A percentile compares a stretch with the other conserved stretches of the same genome.
Evolutionary conservation across 2,888 invertebrate species (phyloP).

Genomic region (Stramonita haemastoma): DNA sequence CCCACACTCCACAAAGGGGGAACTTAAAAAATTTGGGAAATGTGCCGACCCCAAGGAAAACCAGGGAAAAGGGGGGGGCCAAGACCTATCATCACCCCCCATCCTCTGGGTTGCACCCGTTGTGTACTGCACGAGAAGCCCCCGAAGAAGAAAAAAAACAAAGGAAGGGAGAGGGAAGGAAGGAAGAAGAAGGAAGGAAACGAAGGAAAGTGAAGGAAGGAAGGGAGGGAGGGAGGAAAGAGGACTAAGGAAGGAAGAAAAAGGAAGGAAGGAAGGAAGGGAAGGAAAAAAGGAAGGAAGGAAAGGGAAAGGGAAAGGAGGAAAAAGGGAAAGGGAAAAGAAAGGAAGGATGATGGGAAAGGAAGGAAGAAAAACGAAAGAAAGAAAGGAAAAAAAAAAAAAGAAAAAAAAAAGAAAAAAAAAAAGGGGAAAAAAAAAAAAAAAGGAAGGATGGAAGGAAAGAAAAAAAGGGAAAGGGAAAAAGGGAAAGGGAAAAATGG

Average conservation of each 20-base stretch:
- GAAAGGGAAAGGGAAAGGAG: background rate
- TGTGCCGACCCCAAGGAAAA: too few relatives aligned
- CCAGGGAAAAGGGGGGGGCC: too few relatives aligned
- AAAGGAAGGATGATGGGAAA: background rate
- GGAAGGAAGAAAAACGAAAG: background rate
- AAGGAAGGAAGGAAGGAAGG: background rate
- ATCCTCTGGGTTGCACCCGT: too few relatives aligned
- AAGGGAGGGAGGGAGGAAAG: background rate
- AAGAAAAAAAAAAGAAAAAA: background rate
- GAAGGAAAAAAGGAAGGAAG: background rate
- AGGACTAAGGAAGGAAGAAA: background rate
- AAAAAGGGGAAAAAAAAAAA: background rate
- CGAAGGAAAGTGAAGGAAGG: background rate
- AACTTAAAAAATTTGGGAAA: too few relatives aligned
- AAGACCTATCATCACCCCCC: too few relatives aligned
- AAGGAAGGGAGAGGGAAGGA: conserved; percentile 23
- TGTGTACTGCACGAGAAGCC: too few relatives aligned
- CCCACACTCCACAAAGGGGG: too few relatives aligned
- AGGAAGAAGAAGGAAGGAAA: background rate
- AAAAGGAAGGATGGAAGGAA: background rate
- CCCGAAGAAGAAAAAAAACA: background rate
- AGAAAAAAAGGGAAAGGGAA: background rate
- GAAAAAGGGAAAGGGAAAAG: background rate
- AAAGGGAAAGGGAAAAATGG: background rate
- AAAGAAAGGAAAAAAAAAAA: background rate